Base-by-base conservation (phyloP, 2,888 invertebrate species). In the Chironomus riparius region DNA sequence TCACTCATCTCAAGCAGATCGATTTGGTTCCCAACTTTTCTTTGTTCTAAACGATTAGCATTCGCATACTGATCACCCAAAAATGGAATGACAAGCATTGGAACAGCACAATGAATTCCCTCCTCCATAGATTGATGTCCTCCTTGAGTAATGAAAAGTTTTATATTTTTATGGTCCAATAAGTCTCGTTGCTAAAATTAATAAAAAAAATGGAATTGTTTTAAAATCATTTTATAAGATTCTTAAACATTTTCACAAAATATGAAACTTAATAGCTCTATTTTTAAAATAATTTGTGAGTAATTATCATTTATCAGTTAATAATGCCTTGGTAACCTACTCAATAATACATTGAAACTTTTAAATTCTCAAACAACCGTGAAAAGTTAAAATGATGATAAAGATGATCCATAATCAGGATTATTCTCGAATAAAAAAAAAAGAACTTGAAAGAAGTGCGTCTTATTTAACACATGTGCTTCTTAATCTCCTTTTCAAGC, bases 111-210 rank as follows among this genome's bases (percentile, higher is more conserved):
- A 22, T 80, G 80, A 15, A 85, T 81, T 2, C 85, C 82, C 77
- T 86, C 86, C 22, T 85, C 84, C 2, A 83, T 81, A 0, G 85
- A 86, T 74, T 86, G 85, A 0, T 85, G 78, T 2, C 86, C 86
- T 68, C 85, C 85, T 82, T 86, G 86, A 0, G 84, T 85, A 68
- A 86, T 82, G 75, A 86, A 86, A 0, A 85, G 74, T 77, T 85
- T 86, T 0, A 86, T 77, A 70, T 86, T 86, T n/a, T 82, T 82
- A 78, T 86, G 85, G 13, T 28, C 62, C 4, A 78, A 50, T 69
- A 78, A 69, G 61, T 78, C 77, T n/a, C 81, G 78, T 61, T 84
- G 84, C 6, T 77, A 77, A 21, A 77, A 28, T 13, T 24, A 28
- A 21, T 5, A 10, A 24, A 68, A 68, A 68, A 68, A 3, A 7